These are phyloP conservation scores for human (Homo sapiens) DNA, from an alignment of 2,113 vertebrate genomes.

Conservation along the genomic window DNA sequence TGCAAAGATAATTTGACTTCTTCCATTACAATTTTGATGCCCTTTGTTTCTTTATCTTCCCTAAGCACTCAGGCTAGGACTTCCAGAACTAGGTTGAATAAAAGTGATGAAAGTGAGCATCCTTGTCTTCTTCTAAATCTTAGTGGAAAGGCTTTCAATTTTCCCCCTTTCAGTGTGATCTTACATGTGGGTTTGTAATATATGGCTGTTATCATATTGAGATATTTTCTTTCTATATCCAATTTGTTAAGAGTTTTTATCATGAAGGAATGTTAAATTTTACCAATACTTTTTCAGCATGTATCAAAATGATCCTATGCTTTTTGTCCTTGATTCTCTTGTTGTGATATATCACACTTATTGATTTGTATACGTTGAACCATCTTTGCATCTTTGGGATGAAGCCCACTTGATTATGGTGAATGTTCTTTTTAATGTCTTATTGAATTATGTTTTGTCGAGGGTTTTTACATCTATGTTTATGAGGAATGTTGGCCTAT, in stretches of 20 bases:
- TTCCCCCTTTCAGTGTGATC: not conserved
- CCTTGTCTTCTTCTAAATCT: not conserved
- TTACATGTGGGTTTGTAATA: not conserved
- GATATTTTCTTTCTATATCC: not conserved
- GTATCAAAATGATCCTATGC: not conserved
- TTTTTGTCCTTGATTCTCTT: not conserved
- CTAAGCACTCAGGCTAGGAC: not conserved
- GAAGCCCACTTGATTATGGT: too few relatives aligned
- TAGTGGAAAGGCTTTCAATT: not conserved
- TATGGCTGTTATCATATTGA: not conserved
- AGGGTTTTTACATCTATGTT: too few relatives aligned
- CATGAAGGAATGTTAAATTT: not conserved
- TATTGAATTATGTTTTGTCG: too few relatives aligned
- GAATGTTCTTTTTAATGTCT: too few relatives aligned
- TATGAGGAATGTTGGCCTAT: too few relatives aligned
- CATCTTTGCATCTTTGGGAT: too few relatives aligned
- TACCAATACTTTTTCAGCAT: not conserved
- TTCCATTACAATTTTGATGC: not conserved
- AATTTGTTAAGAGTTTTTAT: not conserved
- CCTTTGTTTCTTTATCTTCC: not conserved
- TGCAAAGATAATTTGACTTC: not conserved
- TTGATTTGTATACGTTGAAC: too few relatives aligned
- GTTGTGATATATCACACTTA: too few relatives aligned
- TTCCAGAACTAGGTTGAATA: not conserved
- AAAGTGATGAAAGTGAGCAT: not conserved